A percentile compares a stretch with the other conserved stretches of the same genome.
phyloP scores from a whole-genome alignment of 2,113 vertebrate genomes.

The Corynorhinus townsendii region DNA sequence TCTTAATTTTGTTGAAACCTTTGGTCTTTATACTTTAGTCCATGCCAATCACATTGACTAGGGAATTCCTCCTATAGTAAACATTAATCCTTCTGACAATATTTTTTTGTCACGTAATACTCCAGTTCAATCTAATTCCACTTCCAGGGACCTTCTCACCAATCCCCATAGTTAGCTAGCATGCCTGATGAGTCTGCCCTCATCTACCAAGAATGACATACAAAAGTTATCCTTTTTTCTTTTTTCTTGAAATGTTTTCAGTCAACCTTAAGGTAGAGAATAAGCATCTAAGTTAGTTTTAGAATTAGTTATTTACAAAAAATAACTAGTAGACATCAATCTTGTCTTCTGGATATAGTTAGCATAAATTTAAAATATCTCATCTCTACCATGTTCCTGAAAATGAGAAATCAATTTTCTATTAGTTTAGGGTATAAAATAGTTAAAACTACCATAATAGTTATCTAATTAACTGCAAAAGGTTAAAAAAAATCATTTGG shows the following conservation, averaged over 20 bases:
- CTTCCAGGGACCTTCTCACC: not conserved
- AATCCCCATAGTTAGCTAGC: accelerated
- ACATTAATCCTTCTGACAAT: not conserved
- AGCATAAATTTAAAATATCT: not conserved
- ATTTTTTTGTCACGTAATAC: not conserved
- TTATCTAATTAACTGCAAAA: not conserved
- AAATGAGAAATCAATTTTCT: not conserved
- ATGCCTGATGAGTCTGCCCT: not conserved
- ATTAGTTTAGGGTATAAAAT: not conserved
- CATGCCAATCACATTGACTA: not conserved
- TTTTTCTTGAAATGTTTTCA: not conserved
- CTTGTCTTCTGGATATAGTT: not conserved
- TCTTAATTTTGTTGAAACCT: not conserved
- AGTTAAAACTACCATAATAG: not conserved
- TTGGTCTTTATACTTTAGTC: not conserved
- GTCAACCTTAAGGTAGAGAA: not conserved
- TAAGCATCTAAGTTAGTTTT: not conserved
- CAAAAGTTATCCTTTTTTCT: not conserved
- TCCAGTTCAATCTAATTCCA: not conserved
- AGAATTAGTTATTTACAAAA: not conserved
- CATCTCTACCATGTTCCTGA: not conserved
- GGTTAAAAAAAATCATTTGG: not conserved
- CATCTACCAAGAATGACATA: not conserved
- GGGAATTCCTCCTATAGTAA: not conserved
- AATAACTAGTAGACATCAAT: not conserved